These are phyloP conservation scores for Cotesia typhae DNA, from an alignment of 1,140 invertebrate genomes.

Conservation along the genomic window DNA sequence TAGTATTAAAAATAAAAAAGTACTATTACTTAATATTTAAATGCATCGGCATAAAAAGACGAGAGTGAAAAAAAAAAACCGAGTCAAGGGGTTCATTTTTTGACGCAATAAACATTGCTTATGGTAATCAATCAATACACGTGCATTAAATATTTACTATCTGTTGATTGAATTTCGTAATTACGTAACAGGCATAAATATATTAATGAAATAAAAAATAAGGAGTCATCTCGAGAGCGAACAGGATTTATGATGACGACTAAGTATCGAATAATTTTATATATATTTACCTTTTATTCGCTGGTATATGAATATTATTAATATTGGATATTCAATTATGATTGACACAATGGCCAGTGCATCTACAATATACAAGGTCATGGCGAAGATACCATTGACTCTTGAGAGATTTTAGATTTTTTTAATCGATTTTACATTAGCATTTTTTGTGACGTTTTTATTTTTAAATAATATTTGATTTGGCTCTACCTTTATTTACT, in stretches of 20 bases:
- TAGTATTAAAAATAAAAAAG: background rate
- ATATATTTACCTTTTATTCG: no score
- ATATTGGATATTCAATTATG: background rate
- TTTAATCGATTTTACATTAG: slow-evolving; percentile 26
- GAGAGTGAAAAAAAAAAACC: background rate
- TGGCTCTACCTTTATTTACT: slow-evolving; percentile 39
- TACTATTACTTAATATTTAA: no score
- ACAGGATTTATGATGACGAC: no score
- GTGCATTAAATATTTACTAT: background rate
- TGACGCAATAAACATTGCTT: slow-evolving; percentile 3
- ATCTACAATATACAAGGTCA: slow-evolving; percentile 25
- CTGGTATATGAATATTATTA: slow-evolving; percentile 8
- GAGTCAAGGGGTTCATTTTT: slow-evolving; percentile 12
- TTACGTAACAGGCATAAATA: background rate
- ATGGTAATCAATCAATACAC: slow-evolving; percentile 23
- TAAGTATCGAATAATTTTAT: no score
- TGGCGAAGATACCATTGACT: slow-evolving; percentile 23
- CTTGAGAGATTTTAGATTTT: background rate
- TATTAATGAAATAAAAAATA: slow-evolving; percentile 11
- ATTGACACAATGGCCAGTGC: slow-evolving; percentile 20
- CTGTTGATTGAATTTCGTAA: no score
- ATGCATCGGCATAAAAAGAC: slow-evolving; percentile 1
- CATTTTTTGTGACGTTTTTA: slow-evolving; percentile 36
- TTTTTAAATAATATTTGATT: slow-evolving; percentile 42
- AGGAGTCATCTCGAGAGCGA: slow-evolving; percentile 5